Evolutionary conservation across 2,113 vertebrate species (phyloP).

Genomic region (Emydocephalus ijimae): DNA sequence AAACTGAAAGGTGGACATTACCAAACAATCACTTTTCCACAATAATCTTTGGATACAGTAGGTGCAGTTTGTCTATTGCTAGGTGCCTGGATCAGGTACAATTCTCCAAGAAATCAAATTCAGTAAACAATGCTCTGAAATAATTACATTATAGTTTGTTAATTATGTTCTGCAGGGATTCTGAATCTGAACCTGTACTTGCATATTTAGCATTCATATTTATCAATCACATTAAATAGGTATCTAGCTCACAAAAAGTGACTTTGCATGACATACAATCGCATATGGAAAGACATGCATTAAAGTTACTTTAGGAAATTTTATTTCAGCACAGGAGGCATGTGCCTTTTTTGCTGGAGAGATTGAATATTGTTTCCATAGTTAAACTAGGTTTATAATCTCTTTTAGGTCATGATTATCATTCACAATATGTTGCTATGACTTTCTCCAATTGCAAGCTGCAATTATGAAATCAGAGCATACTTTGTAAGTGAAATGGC

Average conservation of each 20-base stretch:
- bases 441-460: neutral
- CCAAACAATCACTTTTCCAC: neutral
- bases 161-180: neutral
- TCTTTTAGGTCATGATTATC: neutral
- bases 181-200: neutral
- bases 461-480: slow-evolving; percentile 3
- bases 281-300: neutral
- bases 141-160: neutral
- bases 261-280: neutral
- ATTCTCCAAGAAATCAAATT: neutral
- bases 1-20: neutral
- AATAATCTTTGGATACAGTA: neutral
- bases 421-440: neutral
- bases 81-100: neutral
- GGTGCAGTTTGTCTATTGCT: neutral
- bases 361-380: slow-evolving; percentile 3
- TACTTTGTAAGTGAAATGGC: slow-evolving; percentile 14
- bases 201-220: no score
- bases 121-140: neutral
- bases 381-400: neutral
- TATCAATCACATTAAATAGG: neutral
- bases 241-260: neutral
- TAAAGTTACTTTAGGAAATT: neutral
- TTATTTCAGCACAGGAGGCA: neutral
- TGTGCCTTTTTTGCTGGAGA: neutral